These are phyloP conservation scores for Noctilio leporinus DNA, from an alignment of 2,113 vertebrate species.

Conservation along the genomic window DNA sequence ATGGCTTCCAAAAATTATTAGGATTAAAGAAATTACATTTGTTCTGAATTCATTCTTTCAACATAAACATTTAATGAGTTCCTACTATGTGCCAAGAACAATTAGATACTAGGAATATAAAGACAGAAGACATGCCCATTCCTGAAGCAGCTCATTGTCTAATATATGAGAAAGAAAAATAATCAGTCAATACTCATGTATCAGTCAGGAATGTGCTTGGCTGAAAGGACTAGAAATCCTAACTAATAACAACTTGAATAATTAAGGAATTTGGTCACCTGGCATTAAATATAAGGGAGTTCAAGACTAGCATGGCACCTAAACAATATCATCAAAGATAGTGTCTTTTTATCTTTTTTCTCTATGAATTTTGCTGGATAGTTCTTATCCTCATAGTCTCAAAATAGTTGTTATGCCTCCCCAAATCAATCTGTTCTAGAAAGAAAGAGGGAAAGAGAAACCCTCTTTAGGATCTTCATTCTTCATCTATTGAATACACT, in stretches of 20 bases:
- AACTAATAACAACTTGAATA: not conserved
- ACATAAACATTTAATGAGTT: not conserved
- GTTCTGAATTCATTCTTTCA: not conserved
- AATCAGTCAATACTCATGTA: not conserved
- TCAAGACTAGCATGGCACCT: not conserved
- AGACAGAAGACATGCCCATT: not conserved
- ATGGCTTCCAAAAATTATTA: constrained; percentile 13
- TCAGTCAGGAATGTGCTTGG: not conserved
- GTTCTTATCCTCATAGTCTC: not conserved
- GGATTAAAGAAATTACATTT: not conserved
- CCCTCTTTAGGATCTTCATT: not conserved
- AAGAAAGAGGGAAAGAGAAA: constrained; percentile 1
- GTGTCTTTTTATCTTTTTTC: not conserved
- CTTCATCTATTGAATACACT: not conserved
- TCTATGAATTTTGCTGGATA: not conserved
- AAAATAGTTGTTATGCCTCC: not conserved
- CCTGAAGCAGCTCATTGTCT: not conserved
- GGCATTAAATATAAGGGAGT: not conserved
- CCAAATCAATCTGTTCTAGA: not conserved
- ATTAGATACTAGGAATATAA: not conserved
- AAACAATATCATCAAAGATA: not conserved
- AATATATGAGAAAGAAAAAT: not conserved
- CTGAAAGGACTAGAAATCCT: not conserved
- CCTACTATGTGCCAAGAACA: not conserved
- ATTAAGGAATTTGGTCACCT: not conserved